Conservation (phyloP, 30 jellyfish, hydroid and myxozoan species). For the Hydractinia echinata region DNA sequence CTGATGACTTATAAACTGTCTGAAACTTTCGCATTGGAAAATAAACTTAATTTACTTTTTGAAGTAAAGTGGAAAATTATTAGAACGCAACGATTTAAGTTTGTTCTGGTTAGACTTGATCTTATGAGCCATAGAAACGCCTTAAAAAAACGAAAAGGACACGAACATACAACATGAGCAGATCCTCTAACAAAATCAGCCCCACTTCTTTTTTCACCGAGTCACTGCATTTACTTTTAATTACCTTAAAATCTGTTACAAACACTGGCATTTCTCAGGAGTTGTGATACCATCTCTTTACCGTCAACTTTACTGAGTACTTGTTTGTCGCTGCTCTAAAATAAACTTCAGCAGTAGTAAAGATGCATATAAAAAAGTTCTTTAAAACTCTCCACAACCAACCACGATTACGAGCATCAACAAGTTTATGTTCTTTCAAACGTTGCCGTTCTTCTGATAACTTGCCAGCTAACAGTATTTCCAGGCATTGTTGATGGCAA, state of each 20-base stretch:
- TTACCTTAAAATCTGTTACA: too few species aligned
- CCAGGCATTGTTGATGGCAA: constrained; percentile 39
- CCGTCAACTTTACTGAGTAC: not conserved
- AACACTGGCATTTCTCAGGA: not conserved
- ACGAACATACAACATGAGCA: too few species aligned
- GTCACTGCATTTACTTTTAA: too few species aligned
- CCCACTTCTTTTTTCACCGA: too few species aligned
- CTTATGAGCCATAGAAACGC: constrained; percentile 11
- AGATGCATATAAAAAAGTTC: not conserved
- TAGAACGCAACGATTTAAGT: too few species aligned
- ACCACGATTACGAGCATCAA: constrained; percentile 42
- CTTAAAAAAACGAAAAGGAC: constrained; percentile 2
- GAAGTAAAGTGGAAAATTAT: too few species aligned
- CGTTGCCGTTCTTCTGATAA: not conserved
- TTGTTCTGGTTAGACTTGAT: not conserved
- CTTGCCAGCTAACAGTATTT: constrained; percentile 30
- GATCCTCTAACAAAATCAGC: too few species aligned
- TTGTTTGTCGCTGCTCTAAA: not conserved
- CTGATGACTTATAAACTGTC: too few species aligned
- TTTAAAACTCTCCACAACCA: constrained; percentile 49
- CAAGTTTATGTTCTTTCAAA: constrained; percentile 28
- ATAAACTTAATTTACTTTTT: too few species aligned
- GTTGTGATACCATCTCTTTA: not conserved
- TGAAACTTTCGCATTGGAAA: too few species aligned
- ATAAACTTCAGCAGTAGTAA: not conserved